Percentiles rank a stretch among this genome's conserved stretches.
These are phyloP conservation scores for Phalloptychus januarius DNA, from an alignment of 2,797 vertebrate species.

Conservation along the genomic window DNA sequence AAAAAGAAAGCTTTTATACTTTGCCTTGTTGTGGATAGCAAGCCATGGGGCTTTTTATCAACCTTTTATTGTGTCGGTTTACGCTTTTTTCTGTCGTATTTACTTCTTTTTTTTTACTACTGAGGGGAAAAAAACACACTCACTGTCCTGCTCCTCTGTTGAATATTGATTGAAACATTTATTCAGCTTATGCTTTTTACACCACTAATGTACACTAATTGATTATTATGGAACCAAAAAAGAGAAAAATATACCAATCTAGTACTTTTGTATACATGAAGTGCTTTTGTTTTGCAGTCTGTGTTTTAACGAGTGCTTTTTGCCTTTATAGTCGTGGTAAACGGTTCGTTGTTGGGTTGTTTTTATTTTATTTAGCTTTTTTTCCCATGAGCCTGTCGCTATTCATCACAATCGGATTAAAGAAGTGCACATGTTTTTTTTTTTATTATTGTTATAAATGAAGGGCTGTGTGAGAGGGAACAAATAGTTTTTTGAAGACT, in stretches of 20 bases:
- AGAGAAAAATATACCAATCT: constrained; percentile 56
- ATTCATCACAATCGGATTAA: constrained; percentile 69
- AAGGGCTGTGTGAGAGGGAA: constrained; percentile 76
- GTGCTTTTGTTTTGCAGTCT: constrained; percentile 80
- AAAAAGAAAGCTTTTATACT: constrained; percentile 78
- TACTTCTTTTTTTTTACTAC: constrained; percentile 59
- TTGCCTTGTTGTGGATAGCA: constrained; percentile 83
- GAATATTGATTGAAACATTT: constrained; percentile 74
- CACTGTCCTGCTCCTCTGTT: constrained; percentile 70
- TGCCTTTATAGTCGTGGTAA: constrained; percentile 75
- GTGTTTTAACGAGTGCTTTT: constrained; percentile 78
- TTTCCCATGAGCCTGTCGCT: constrained; percentile 51
- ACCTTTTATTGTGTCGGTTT: constrained; percentile 78
- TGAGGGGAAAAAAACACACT: constrained; percentile 51
- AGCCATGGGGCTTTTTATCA: constrained; percentile 76
- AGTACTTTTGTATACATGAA: constrained; percentile 78
- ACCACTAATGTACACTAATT: constrained; percentile 83
- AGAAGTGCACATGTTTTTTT: constrained; percentile 75
- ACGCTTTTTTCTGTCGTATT: constrained; percentile 76
- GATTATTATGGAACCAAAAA: constrained; percentile 84
- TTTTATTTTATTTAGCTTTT: constrained; percentile 53
- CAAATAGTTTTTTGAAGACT: constrained; percentile 63
- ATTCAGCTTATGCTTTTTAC: constrained; percentile 76
- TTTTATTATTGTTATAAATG: constrained; percentile 69
- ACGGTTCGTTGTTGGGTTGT: constrained; percentile 67